A percentile compares a stretch with the other conserved stretches of the same genome.
Conservation (phyloP, 92 coral and sea anemone species). For the Parazoanthus atlanticus region DNA sequence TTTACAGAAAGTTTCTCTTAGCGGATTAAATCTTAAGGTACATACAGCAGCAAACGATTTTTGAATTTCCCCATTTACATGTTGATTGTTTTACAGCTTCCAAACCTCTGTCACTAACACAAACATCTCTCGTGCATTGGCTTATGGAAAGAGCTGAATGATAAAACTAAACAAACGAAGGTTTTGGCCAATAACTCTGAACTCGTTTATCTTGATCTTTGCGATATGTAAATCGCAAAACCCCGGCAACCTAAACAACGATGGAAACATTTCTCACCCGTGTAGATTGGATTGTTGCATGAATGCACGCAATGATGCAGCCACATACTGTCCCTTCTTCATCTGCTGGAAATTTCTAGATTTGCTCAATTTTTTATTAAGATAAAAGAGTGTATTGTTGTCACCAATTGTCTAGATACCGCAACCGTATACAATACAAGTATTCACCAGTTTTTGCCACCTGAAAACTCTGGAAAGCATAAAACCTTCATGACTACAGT, state of each 20-base stretch:
- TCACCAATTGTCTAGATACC: not conserved
- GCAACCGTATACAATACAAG: not conserved
- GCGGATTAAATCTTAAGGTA: too few species aligned
- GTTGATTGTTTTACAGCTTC: not conserved
- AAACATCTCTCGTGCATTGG: not conserved
- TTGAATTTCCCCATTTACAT: not conserved
- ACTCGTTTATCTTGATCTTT: not conserved
- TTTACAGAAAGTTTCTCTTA: not conserved
- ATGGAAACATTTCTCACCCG: not conserved
- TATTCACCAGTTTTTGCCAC: not conserved
- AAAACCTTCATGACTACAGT: not conserved
- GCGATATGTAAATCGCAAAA: not conserved
- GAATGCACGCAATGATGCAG: not conserved
- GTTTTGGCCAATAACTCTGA: not conserved
- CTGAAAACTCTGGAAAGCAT: not conserved
- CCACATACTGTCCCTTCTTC: not conserved
- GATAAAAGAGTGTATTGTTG: not conserved
- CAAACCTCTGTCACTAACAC: not conserved
- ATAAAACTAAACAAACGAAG: not conserved
- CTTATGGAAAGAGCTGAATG: not conserved
- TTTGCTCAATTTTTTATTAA: not conserved
- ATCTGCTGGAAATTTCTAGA: not conserved
- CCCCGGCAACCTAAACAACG: conserved; percentile 6
- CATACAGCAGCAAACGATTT: not conserved
- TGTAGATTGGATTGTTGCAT: not conserved